phyloP scores from a whole-genome alignment of 2,888 invertebrate genomes.

The Imbricaverruca yamaguchii region DNA sequence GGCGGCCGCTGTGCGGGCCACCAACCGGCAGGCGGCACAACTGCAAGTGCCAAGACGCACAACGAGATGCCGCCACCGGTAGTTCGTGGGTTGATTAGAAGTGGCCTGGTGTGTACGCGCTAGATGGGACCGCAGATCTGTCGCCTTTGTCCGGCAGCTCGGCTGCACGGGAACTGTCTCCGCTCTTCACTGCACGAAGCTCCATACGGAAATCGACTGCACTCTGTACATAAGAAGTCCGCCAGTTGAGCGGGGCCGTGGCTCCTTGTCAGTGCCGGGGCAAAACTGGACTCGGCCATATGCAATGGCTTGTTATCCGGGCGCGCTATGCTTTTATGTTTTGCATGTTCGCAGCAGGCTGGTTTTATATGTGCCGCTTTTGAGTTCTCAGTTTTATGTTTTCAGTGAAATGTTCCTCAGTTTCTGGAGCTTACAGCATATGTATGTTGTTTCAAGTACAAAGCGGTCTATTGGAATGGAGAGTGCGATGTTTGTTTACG shows the following conservation, averaged over 20 bases:
- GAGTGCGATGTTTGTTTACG: background rate
- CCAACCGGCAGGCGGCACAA: background rate
- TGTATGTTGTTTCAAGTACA: background rate
- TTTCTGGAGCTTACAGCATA: background rate
- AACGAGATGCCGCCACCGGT: background rate
- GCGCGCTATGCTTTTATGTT: background rate
- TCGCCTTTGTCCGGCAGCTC: background rate
- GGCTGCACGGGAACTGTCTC: background rate
- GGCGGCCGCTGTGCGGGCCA: background rate
- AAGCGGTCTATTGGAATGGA: background rate
- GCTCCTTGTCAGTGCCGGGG: background rate
- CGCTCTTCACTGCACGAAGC: background rate
- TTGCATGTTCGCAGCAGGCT: background rate
- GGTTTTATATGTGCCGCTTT: background rate
- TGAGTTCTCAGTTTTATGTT: background rate
- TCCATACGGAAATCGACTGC: background rate
- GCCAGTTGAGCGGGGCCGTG: background rate
- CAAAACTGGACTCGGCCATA: too few species aligned
- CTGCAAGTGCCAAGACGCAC: slow-evolving; percentile 11
- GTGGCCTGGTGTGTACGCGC: background rate
- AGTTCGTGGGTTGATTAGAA: background rate
- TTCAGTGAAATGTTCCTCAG: background rate
- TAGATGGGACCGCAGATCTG: background rate
- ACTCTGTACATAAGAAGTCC: background rate
- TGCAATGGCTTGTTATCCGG: background rate